phyloP scores from a whole-genome alignment of 2,797 vertebrate genomes.

The Otus scops region DNA sequence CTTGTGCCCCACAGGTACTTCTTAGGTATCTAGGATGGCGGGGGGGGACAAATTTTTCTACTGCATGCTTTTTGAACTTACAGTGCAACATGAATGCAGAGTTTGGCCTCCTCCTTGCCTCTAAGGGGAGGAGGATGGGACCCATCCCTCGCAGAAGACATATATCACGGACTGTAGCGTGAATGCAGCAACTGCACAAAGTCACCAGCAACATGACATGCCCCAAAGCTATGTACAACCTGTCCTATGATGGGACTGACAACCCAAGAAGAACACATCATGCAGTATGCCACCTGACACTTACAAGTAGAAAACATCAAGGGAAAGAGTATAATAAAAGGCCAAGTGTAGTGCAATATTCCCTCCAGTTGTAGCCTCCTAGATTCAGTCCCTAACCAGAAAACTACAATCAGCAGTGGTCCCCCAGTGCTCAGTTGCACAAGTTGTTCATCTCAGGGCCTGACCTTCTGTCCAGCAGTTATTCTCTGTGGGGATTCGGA shows the following conservation, averaged over 20 bases:
- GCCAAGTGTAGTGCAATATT: background rate
- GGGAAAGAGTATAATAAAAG: background rate
- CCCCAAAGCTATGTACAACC: background rate
- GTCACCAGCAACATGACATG: background rate
- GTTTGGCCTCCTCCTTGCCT: background rate
- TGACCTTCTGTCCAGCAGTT: background rate
- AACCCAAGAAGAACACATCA: background rate
- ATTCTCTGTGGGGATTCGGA: background rate
- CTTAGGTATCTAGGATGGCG: too few relatives aligned
- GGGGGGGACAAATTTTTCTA: background rate
- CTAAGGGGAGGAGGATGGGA: background rate
- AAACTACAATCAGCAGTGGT: background rate
- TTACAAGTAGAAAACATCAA: background rate
- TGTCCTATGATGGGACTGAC: background rate
- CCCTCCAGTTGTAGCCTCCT: background rate
- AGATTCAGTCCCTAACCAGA: background rate
- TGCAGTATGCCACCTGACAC: background rate
- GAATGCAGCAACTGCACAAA: fast-evolving
- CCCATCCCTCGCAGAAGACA: background rate
- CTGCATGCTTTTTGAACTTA: background rate
- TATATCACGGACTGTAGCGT: fast-evolving
- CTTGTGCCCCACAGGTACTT: background rate
- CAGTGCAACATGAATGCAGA: background rate
- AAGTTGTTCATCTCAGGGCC: background rate
- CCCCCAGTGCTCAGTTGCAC: fast-evolving